Base-by-base conservation (phyloP, 2,797 vertebrate species). In the Sebastolobus alascanus region DNA sequence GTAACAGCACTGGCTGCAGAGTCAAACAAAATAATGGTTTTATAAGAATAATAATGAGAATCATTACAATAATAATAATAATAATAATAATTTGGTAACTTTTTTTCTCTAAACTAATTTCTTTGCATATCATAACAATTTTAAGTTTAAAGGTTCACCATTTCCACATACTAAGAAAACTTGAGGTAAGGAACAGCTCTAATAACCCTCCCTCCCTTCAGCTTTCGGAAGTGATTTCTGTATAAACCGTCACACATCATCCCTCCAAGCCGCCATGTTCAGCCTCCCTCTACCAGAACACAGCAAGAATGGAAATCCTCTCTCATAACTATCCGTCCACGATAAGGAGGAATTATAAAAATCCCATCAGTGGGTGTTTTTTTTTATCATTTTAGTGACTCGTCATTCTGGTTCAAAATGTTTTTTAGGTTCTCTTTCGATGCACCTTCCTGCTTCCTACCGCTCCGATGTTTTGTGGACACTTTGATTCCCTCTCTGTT, bases 41-140 rank as follows among this genome's bases (percentile, higher is more conserved):
- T 73, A 87, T 90, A 87, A 92, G 72, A 91, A 90, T 89, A 90
- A 85, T 83, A 87, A 94, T 84, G 80, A 90, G 69, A 86, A 93
- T 89, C 92, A 92, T 90, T 90, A 92, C 89, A 91, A 92, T 85
- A 87, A 91, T 83, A 85, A 91, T 77, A 92, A 90, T 79, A 90
- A 90, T 91, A 91, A 93, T 89, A 93, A 94, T 91, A 95, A 94
- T 95, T 94, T 95, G 95, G 94, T 95, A 95, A 92, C 87, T 93
- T 93, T 93, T 90, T 92, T 92, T 89, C 92, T 92, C 95, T 95
- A 96, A 89, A 91, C 95, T 96, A 96, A 92, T 95, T 94, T 94
- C 90, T 94, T 96, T 96, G 96, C 96, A 96, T 96, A 96, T 95
- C 87, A 91, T 95, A 93, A 94, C 93, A 94, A 94, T 93, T 95